Conservation (phyloP, 2,797 vertebrate genomes). For the Anguilla marmorata region DNA sequence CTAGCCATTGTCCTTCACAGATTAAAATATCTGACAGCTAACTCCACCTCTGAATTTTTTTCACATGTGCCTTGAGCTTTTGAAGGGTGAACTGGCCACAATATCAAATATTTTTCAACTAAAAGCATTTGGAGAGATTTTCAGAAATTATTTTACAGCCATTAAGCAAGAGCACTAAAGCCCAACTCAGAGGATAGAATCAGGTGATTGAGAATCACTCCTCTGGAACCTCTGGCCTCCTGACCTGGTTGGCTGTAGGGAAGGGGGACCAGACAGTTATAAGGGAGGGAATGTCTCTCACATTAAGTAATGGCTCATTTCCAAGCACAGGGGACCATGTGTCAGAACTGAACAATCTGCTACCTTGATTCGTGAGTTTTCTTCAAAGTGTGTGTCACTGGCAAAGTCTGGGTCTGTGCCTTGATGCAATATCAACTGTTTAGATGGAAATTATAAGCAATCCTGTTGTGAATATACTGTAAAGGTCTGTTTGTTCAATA, state of each 20-base stretch:
- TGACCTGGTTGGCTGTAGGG: background rate
- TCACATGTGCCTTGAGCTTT: background rate
- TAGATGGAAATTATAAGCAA: background rate
- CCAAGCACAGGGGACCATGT: background rate
- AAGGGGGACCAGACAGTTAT: background rate
- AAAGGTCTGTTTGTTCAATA: background rate
- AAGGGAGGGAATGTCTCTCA: background rate
- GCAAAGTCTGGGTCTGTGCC: background rate
- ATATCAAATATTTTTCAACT: background rate
- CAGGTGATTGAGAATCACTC: background rate
- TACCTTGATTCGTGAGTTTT: background rate
- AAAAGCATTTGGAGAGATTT: background rate
- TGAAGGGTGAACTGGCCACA: background rate
- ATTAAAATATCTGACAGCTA: background rate
- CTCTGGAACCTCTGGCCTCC: background rate
- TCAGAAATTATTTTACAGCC: background rate
- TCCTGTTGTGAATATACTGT: background rate
- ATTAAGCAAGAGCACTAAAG: background rate
- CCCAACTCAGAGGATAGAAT: background rate
- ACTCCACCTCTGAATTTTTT: background rate
- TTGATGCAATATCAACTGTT: background rate
- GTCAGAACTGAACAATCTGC: background rate
- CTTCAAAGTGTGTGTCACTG: background rate
- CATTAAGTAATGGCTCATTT: background rate
- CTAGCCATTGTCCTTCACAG: background rate